A percentile compares a stretch with the other conserved stretches of the same genome.
These are phyloP conservation scores for Phylloscopus whistleri DNA, from an alignment of 2,113 vertebrate genomes.

Conservation along the genomic window DNA sequence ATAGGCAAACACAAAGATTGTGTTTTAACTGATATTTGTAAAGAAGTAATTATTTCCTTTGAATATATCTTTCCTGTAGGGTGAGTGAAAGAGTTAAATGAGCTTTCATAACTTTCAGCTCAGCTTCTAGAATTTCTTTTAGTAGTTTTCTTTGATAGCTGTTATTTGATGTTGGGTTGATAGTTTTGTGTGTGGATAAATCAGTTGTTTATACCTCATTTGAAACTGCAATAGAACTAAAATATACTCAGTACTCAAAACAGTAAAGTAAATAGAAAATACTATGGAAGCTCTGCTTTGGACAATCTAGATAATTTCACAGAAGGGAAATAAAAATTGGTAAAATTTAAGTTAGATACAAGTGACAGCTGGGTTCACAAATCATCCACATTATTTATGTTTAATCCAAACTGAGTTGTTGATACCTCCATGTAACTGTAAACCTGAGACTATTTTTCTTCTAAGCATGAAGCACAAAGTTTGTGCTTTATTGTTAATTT, in stretches of 20 bases:
- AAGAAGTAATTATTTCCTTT: neutral
- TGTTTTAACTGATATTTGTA: neutral
- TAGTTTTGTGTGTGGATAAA: neutral
- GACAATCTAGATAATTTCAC: neutral
- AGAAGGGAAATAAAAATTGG: neutral
- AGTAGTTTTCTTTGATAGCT: neutral
- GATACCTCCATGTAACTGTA: neutral
- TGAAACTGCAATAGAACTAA: neutral
- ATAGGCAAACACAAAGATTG: neutral
- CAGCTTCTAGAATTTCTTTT: neutral
- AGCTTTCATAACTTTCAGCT: neutral
- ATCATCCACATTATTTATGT: neutral
- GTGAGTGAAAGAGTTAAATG: neutral
- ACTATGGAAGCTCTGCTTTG: neutral
- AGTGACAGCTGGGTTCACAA: neutral
- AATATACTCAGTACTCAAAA: neutral
- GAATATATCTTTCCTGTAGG: neutral
- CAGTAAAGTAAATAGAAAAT: neutral
- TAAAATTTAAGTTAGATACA: neutral
- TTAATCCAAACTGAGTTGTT: neutral
- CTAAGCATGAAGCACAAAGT: neutral
- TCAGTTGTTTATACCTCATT: neutral
- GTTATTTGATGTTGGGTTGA: neutral
- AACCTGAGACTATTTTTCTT: conserved; percentile 16
- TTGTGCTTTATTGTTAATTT: neutral